Evolutionary conservation across 2,113 vertebrate species (phyloP).

Genomic region (Phaethornis superciliosus): DNA sequence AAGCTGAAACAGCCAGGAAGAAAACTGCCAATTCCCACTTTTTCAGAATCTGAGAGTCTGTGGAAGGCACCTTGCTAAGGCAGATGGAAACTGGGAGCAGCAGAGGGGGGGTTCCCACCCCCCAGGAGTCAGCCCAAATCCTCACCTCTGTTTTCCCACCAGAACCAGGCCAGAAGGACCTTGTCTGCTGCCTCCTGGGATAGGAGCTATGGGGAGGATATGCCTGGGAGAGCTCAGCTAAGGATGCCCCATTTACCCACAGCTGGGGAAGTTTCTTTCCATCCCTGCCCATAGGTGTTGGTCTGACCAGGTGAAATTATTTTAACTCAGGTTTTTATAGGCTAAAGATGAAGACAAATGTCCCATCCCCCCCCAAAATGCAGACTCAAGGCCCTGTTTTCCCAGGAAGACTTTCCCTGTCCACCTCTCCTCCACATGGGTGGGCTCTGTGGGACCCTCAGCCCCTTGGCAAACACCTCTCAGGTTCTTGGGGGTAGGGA

Average conservation of each 20-base stretch:
- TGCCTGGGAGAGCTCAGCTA: neutral
- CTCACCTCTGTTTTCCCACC: rapidly evolving
- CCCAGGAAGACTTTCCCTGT: neutral
- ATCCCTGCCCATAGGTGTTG: rapidly evolving
- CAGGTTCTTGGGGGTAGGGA: rapidly evolving
- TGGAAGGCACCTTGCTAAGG: neutral
- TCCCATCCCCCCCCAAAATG: neutral
- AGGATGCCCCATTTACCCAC: neutral
- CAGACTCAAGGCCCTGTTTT: neutral
- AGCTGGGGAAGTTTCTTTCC: neutral
- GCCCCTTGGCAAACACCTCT: neutral
- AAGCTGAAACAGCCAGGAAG: neutral
- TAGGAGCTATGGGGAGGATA: too few relatives aligned
- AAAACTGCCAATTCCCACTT: neutral
- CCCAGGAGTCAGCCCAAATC: neutral
- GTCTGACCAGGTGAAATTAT: neutral
- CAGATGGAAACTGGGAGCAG: neutral
- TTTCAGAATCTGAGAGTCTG: neutral
- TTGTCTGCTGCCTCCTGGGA: neutral
- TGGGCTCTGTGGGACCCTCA: neutral
- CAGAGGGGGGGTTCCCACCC: neutral
- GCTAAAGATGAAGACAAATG: neutral
- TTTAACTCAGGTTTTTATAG: neutral
- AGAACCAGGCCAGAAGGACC: neutral
- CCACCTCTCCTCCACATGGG: rapidly evolving